phyloP scores from a whole-genome alignment of 2,888 invertebrate species.

The Diplazon laetatorius region DNA sequence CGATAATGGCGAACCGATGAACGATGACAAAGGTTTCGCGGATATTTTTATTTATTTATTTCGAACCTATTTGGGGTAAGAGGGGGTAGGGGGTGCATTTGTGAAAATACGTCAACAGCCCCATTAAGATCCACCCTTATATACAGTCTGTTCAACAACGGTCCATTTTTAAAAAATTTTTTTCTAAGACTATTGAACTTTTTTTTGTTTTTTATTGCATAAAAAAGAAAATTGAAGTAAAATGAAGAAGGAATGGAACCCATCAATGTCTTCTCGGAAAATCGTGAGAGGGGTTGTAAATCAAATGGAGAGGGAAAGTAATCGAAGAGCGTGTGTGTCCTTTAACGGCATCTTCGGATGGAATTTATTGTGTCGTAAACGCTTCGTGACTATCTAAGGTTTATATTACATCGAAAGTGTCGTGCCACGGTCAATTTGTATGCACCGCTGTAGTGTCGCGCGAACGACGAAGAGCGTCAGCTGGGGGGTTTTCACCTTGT shows the following conservation, averaged over 20 bases:
- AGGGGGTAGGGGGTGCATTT: too few relatives aligned
- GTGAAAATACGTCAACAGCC: too few relatives aligned
- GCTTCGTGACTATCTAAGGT: neutral
- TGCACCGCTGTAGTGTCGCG: neutral
- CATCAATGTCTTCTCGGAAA: neutral
- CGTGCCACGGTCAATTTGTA: neutral
- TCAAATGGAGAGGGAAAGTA: neutral
- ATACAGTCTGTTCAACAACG: too few relatives aligned
- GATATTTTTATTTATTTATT: too few relatives aligned
- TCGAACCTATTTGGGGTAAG: too few relatives aligned
- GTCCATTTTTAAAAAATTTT: too few relatives aligned
- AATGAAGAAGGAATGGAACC: neutral
- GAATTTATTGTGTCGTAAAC: neutral
- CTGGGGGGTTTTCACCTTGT: constrained; percentile 8
- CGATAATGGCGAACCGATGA: too few relatives aligned
- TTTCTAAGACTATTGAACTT: too few relatives aligned
- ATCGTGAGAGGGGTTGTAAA: constrained; percentile 5
- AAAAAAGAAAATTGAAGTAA: too few relatives aligned
- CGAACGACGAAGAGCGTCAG: constrained; percentile 16
- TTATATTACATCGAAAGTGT: constrained; percentile 20
- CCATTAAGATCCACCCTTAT: too few relatives aligned
- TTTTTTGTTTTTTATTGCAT: too few relatives aligned
- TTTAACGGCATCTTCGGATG: constrained; percentile 31
- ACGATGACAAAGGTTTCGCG: too few relatives aligned
- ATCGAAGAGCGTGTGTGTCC: constrained; percentile 18